Base-by-base conservation (phyloP, 2,113 vertebrate species). In the Pao palembangensis region DNA sequence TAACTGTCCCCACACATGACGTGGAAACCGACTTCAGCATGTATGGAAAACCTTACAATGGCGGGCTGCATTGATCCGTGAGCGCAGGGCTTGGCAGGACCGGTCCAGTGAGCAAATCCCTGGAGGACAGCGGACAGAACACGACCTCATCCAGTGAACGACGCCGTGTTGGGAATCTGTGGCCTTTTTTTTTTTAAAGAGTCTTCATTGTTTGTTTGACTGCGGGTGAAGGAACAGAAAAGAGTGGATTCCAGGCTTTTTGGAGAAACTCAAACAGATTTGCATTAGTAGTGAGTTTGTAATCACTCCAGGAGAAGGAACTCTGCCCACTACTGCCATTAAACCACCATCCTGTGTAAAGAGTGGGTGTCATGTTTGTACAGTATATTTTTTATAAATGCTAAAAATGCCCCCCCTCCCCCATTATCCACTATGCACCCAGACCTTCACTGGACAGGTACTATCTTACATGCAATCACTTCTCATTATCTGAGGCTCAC, bases 31-130 rank as follows among this genome's bases (percentile, higher is more conserved):
- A 94, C 0, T 95, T 95, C 87, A 92, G 87, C 88, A 93, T 94
- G 87, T 91, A 92, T 61, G 92, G 88, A 82, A 96, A 91, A 85
- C 91, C 93, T 53, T 94, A 92, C 88, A 98, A 98, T 0, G 96
- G 96, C 65, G 92, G 92, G 0, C 72, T 95, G 75, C 94, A 96
- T 88, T 98, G 94, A 96, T 64, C 57, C 64, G 44, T 23, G 46
- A 16, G 74, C 67, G 43, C 52, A 18, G 83, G 85, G 75, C 82
- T 49, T 84, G 81, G 87, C 88, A 67, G 88, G 88, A 86, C 88
- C 88, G 85, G 86, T 87, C 87, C 87, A 47, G 56, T 59, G 1
- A 23, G n/a, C 64, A 53, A 18, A 67, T 59, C 80, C 62, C 57
- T 14, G 59, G 67, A 69, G 65, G 67, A 61, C 12, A 6, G 21